Base-by-base conservation (phyloP, 2,113 vertebrate species). In the Malaclemys terrapin region DNA sequence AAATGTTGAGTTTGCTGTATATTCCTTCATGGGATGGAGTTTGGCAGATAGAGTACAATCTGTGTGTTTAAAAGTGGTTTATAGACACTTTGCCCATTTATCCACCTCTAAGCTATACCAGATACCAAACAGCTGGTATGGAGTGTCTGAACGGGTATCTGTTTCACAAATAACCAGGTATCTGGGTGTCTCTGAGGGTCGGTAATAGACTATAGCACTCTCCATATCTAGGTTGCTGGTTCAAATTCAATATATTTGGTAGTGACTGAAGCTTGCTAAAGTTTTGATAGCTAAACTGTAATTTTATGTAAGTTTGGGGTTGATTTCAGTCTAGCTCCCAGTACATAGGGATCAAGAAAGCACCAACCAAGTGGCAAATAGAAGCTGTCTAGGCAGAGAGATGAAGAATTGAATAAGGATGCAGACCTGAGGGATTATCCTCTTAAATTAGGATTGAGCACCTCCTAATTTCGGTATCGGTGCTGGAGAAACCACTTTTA, bases 111-210 rank as follows among this genome's bases (percentile, higher is more conserved):
- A 84, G 90, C 31, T 35, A n/a, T 3, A 56, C 8, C 0, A 57
- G 45, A 35, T 93, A 5, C 8, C 89, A 93, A 96, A 0, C 31
- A 85, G 52, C 27, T 94, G 53, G 92, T 85, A 50, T 57, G 0
- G 6, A 89, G 82, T 29, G 75, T 85, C 82, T 65, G 89, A 49
- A 50, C 91, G 75, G 81, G 53, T 82, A 93, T 87, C 75, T 45
- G 31, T 96, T 96, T 97, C 87, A 94, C 81, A 94, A 96, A 91
- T 95, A 95, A 97, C 96, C 91, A 96, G 84, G 88, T 95, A 90
- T 91, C 93, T 93, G 88, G 82, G 87, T 89, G 29, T 14, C 59
- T 62, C 29, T 62, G 12, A 31, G 59, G 59, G 27, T 62, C 35
- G 59, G 59, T 62, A 62, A 31, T 62, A 62, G 3, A 16, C 31